phyloP scores from a whole-genome alignment of 2,888 invertebrate species.

The Drosophila flavopinicola region DNA sequence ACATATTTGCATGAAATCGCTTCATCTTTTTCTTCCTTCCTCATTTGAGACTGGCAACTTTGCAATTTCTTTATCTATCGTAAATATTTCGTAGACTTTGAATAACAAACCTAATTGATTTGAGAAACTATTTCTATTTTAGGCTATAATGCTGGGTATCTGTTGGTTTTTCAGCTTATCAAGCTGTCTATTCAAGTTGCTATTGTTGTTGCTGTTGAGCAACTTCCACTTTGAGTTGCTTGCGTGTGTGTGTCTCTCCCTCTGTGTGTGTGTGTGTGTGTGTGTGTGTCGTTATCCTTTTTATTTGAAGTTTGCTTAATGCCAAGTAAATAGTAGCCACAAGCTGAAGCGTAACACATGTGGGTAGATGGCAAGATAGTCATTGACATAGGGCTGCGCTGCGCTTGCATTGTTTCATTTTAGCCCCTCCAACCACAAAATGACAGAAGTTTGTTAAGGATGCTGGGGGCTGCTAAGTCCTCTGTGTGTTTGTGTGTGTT shows the following conservation, averaged over 20 bases:
- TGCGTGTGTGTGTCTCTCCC: conserved; percentile 78
- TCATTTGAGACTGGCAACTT: no score
- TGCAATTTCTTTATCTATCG: no score
- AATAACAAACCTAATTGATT: no score
- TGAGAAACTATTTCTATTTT: no score
- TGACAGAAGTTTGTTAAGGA: not conserved
- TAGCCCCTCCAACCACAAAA: conserved; percentile 36
- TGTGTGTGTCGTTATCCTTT: conserved; percentile 81
- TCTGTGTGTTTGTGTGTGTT: not conserved
- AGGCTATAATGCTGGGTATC: conserved; percentile 6
- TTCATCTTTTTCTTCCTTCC: no score
- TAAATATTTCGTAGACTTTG: no score
- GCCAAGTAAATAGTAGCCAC: conserved; percentile 73
- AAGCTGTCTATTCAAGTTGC: not conserved
- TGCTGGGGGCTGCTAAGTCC: not conserved
- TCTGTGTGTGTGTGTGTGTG: conserved; percentile 77
- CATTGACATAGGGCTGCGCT: conserved; percentile 41
- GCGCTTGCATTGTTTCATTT: conserved; percentile 54
- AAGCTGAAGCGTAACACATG: conserved; percentile 7
- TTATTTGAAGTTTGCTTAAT: conserved; percentile 79
- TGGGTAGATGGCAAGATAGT: conserved; percentile 25
- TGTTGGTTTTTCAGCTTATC: not conserved
- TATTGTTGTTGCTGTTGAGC: conserved; percentile 46
- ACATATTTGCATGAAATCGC: no score
- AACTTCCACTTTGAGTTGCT: conserved; percentile 67